Base-by-base conservation (phyloP, 2,113 vertebrate species). In the Carettochelys insculpta region DNA sequence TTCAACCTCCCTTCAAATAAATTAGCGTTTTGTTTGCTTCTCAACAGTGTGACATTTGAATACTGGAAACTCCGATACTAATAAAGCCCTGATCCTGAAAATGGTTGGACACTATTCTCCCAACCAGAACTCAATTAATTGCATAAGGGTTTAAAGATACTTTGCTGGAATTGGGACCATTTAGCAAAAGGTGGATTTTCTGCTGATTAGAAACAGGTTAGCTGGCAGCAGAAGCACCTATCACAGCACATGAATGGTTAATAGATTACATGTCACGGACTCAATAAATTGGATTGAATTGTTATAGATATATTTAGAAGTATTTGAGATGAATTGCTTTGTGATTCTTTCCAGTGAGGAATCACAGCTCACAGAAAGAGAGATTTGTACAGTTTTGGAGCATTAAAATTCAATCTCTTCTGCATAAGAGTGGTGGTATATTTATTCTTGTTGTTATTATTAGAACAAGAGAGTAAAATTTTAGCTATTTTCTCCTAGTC, bases 151-250 rank as follows among this genome's bases (percentile, higher is more conserved):
- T 92, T 82, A 95, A 85, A 83, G 87, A 95, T 61, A 84, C 34
- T 75, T 93, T 87, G 27, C 34, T 82, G 81, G 81, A 82, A 90
- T n/a, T 92, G 22, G 84, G 85, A 48, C 89, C 95, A 91, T 88
- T 95, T 88, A 86, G 77, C 76, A 80, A 89, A 92, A 94, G 91
- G 34, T 0, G 1, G 80, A 20, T 88, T 77, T 89, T 91, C 91
- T 61, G n/a, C 81, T 91, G 75, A 95, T 73, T 92, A 94, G 61
- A 95, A 95, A 92, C 61, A 2, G 92, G 92, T 91, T 92, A 88
- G 85, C 77, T 91, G 50, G 56, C 87, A 95, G 82, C 54, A 94
- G 91, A 92, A 93, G 34, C 84, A 90, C 56, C 77, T 93, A 83
- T 56, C 56, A 92, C 93, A 80, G 52, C 52, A 88, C 41, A 19